phyloP scores from a whole-genome alignment of 2,113 vertebrate genomes.

The Camelus dromedarius region DNA sequence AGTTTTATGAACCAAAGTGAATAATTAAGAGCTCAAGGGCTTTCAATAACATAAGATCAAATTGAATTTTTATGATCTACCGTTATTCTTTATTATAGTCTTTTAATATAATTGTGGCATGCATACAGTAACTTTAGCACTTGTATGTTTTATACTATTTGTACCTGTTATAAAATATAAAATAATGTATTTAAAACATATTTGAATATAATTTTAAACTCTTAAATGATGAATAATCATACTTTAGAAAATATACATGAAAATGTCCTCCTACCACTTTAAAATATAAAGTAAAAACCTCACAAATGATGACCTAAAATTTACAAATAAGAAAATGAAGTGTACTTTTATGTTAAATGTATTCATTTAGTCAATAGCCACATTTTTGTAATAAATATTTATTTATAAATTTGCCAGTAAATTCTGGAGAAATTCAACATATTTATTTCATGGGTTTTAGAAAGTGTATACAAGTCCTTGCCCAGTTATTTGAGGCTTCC shows the following conservation, averaged over 20 bases:
- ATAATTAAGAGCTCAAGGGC: slow-evolving; percentile 78
- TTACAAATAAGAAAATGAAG: slow-evolving; percentile 77
- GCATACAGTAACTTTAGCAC: slow-evolving; percentile 9
- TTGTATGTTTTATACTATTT: slow-evolving; percentile 27
- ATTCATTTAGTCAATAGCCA: slow-evolving; percentile 44
- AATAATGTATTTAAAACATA: slow-evolving; percentile 33
- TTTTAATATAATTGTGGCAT: slow-evolving; percentile 59
- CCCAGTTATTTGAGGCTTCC: not conserved
- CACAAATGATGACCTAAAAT: slow-evolving; percentile 54
- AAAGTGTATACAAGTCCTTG: not conserved
- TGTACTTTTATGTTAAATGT: slow-evolving; percentile 76
- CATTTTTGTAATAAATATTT: not conserved
- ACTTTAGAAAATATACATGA: not conserved
- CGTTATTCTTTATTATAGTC: slow-evolving; percentile 60
- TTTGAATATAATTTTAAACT: slow-evolving; percentile 62
- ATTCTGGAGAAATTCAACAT: not conserved
- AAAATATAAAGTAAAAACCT: slow-evolving; percentile 72
- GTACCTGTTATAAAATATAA: slow-evolving; percentile 9
- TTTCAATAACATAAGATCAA: slow-evolving; percentile 82
- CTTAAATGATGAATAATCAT: slow-evolving; percentile 37
- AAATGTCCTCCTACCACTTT: slow-evolving; percentile 49
- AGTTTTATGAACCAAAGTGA: slow-evolving; percentile 78
- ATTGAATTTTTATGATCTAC: slow-evolving; percentile 77
- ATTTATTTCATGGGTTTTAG: not conserved
- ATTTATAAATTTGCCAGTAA: not conserved